phyloP scores from a whole-genome alignment of 2,888 invertebrate species.

The Kuschelorhynchus macadamiae region DNA sequence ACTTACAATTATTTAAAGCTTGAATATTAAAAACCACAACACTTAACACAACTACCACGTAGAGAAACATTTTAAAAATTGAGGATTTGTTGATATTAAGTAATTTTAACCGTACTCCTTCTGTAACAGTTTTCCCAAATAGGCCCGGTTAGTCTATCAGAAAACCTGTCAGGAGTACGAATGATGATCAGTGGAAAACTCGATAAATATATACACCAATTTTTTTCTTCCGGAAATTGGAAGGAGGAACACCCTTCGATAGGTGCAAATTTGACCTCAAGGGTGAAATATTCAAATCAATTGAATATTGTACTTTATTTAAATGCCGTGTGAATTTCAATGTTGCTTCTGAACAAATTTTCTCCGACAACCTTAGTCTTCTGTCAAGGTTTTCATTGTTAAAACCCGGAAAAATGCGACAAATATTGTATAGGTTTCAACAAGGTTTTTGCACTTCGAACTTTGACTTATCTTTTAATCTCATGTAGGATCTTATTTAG shows the following conservation, averaged over 20 bases:
- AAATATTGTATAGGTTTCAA: constrained; percentile 51
- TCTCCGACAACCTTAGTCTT: constrained; percentile 61
- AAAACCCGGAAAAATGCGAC: constrained; percentile 58
- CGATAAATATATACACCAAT: constrained; percentile 53
- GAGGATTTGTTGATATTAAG: constrained; percentile 2
- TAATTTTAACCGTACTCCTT: constrained; percentile 21
- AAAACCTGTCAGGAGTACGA: constrained; percentile 51
- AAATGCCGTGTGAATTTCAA: constrained; percentile 56
- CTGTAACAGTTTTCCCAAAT: constrained; percentile 45
- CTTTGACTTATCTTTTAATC: constrained; percentile 11
- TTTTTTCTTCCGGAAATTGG: constrained; percentile 5
- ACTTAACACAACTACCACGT: constrained; percentile 49
- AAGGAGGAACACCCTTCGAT: constrained; percentile 59
- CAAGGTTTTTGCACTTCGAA: constrained; percentile 33
- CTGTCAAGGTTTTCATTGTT: constrained; percentile 62
- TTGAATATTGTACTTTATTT: constrained; percentile 53
- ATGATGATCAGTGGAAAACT: constrained; percentile 22
- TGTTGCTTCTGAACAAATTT: constrained; percentile 50
- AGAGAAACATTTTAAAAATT: constrained; percentile 26
- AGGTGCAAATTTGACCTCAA: constrained; percentile 56
- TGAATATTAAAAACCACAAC: constrained; percentile 51
- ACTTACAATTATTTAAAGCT: constrained; percentile 62
- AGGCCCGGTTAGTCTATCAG: constrained; percentile 33
- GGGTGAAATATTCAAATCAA: constrained; percentile 55
- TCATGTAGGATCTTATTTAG: neutral